Evolutionary conservation across 1,140 invertebrate species (phyloP), one percentile per base, ranked within the genome.

Genomic region (Drosophila arawakana): DNA sequence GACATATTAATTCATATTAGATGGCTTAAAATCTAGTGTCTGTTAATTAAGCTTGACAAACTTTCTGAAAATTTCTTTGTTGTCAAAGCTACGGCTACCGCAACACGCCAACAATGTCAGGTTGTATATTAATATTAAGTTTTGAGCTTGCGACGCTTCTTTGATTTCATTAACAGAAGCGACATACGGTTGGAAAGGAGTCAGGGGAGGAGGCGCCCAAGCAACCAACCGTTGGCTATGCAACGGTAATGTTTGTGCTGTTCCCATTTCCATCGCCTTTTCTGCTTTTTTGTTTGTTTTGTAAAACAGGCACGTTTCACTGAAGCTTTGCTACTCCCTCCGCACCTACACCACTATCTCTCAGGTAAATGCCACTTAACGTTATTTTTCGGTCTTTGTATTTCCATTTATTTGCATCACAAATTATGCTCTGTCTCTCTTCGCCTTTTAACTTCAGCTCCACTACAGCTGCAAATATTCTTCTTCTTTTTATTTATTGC

Each of bases 351-450:
- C 25, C 25, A 30, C n/a, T 7, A 52, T 68, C 70, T 43, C 44
- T 67, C 61, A 85, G 78, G 79, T 86, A 86, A 86, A 86, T 88
- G 76, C 76, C 82, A 86, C 76, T 86, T 86, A 76, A 80, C 68
- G 78, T 85, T 84, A 63, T 46, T 62, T 85, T 81, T 86, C 70
- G 68, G 79, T 49, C 58, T 70, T 76, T 82, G 67, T 73, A 39
- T 82, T 76, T 72, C 61, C 67, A 66, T 73, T 81, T 85, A 85
- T 85, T 85, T 85, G 82, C 82, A 86, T 86, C 71, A 70, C 76
- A 86, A 85, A 81, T 81, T 85, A 78, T 78, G 71, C 78, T 81
- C 65, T 77, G 46, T 72, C 52, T 8, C 59, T 67, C 52, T 49
- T 52, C 30, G 25, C 25, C 25, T 3, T 30, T 30, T 35, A 9